phyloP scores from a whole-genome alignment of 64 coral and sea anemone species.

The Montipora efflorescens region DNA sequence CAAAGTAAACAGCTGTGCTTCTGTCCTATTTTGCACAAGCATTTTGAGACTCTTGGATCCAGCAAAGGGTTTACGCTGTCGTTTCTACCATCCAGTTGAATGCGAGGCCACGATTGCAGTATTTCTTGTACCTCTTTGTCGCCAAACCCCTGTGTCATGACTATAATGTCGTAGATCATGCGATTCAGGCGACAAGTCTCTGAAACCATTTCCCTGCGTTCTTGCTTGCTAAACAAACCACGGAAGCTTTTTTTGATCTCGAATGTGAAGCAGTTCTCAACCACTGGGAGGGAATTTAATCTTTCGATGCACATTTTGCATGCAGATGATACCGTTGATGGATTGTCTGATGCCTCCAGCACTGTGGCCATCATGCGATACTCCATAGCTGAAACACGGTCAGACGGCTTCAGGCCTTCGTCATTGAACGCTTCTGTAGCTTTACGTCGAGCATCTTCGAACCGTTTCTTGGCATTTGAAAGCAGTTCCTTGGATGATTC shows the following conservation, averaged over 20 bases:
- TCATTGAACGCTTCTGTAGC: constrained; percentile 48
- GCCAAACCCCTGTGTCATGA: neutral
- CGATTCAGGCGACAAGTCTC: constrained; percentile 20
- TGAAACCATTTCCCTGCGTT: constrained; percentile 21
- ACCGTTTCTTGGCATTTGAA: constrained; percentile 24
- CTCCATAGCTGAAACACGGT: constrained; percentile 28
- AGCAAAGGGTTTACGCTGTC: constrained; percentile 17
- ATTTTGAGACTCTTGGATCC: constrained; percentile 17
- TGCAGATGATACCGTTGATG: neutral
- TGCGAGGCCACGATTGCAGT: neutral
- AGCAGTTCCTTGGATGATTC: neutral
- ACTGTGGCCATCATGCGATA: constrained; percentile 30
- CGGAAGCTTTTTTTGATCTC: neutral
- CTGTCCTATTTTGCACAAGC: neutral
- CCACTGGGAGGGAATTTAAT: constrained; percentile 17
- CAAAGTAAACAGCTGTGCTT: neutral
- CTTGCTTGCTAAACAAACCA: constrained; percentile 24
- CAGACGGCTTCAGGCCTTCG: constrained; percentile 21
- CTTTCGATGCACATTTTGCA: constrained; percentile 15
- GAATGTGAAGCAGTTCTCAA: constrained; percentile 13
- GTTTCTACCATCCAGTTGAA: neutral
- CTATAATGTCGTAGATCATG: constrained; percentile 31
- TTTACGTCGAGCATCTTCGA: constrained; percentile 31
- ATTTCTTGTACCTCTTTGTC: neutral
- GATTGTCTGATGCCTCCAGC: constrained; percentile 28